Evolutionary conservation across 2,797 vertebrate species (phyloP).

Genomic region (Uromys caudimaculatus): DNA sequence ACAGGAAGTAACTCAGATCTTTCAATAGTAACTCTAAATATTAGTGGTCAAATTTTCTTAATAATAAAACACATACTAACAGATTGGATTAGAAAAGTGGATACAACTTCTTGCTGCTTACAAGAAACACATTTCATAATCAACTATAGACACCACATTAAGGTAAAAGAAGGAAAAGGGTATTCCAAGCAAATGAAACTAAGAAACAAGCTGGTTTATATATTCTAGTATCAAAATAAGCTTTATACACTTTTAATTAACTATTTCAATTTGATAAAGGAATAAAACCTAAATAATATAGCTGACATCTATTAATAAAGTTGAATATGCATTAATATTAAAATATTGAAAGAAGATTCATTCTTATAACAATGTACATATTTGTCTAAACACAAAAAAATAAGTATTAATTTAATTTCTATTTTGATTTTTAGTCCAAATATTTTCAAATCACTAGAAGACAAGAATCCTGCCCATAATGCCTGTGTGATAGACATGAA

Average conservation of each 20-base stretch:
- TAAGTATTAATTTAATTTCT: not conserved
- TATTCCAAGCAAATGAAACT: not conserved
- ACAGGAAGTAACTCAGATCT: not conserved
- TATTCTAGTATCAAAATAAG: not conserved
- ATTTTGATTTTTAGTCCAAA: not conserved
- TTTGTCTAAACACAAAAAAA: not conserved
- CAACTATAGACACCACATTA: not conserved
- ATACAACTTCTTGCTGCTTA: not conserved
- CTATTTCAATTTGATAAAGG: not conserved
- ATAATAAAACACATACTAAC: not conserved
- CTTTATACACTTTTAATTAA: not conserved
- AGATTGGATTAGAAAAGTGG: not conserved
- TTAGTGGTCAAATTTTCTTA: not conserved
- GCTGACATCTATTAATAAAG: not conserved
- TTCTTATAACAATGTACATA: not conserved
- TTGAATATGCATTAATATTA: not conserved
- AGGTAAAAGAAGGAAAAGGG: not conserved
- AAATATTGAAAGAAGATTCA: constrained; percentile 27
- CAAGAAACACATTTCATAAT: not conserved
- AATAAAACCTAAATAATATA: not conserved
- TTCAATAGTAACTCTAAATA: not conserved
- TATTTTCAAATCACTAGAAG: constrained; percentile 8
- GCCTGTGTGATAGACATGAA: not conserved
- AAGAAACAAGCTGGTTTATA: not conserved
- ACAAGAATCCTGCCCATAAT: not conserved